Evolutionary conservation across 1,140 invertebrate species (phyloP).

Genomic region (Diabrotica undecimpunctata): DNA sequence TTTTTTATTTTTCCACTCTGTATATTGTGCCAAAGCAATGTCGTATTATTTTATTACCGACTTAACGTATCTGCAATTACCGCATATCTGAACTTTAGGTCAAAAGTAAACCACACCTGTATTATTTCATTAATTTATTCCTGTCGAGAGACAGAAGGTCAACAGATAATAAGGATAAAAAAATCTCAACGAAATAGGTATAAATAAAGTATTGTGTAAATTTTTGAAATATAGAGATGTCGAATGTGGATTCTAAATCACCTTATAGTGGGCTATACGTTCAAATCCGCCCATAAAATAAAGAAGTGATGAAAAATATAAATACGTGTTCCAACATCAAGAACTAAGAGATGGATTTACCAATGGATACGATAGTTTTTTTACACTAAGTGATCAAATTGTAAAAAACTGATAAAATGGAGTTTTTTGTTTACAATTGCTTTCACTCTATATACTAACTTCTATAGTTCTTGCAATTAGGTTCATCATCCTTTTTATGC

Average conservation of each 20-base stretch:
- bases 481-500: too few relatives aligned
- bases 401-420: too few relatives aligned
- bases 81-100: slow-evolving; percentile 15
- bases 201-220: not conserved
- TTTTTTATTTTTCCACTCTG: slow-evolving; percentile 4
- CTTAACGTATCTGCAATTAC: slow-evolving; percentile 7
- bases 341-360: too few relatives aligned
- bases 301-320: too few relatives aligned
- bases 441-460: too few relatives aligned
- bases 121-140: slow-evolving; percentile 15
- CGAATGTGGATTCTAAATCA: not conserved
- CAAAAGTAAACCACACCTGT: slow-evolving; percentile 18
- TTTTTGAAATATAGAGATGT: slow-evolving; percentile 5
- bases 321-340: too few relatives aligned
- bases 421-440: too few relatives aligned
- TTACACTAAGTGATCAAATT: too few relatives aligned
- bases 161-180: slow-evolving; percentile 6
- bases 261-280: not conserved
- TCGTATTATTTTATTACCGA: not conserved
- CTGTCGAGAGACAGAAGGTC: slow-evolving; percentile 5
- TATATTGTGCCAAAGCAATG: not conserved
- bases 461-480: too few relatives aligned
- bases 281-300: not conserved
- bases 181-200: not conserved
- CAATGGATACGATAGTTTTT: too few relatives aligned